Evolutionary conservation across 2,113 vertebrate genomes (phyloP).

Genomic region (Connochaetes taurinus): DNA sequence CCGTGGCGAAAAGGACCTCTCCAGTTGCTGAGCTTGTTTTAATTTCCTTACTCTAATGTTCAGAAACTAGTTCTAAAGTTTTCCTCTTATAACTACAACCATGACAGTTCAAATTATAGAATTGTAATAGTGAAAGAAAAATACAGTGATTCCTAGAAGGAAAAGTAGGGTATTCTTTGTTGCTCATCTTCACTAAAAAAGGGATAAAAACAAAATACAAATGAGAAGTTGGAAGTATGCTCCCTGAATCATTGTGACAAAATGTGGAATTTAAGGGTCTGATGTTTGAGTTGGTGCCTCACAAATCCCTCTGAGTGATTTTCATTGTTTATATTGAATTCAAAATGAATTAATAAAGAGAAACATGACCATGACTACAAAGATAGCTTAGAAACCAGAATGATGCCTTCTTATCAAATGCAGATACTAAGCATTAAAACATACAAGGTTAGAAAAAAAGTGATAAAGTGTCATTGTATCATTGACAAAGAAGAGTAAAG

Average conservation of each 20-base stretch:
- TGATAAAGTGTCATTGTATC: neutral
- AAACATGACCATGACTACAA: neutral
- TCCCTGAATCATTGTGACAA: neutral
- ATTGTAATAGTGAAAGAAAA: neutral
- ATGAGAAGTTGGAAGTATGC: neutral
- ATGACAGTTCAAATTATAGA: neutral
- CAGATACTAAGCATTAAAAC: neutral
- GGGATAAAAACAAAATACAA: neutral
- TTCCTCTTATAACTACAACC: neutral
- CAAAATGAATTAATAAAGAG: neutral
- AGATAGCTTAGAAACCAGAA: neutral
- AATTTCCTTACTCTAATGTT: neutral
- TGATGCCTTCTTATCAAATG: neutral
- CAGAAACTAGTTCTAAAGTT: neutral
- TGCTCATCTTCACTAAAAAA: neutral
- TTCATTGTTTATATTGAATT: neutral
- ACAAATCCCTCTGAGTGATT: neutral
- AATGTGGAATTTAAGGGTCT: neutral
- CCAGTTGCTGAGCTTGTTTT: neutral
- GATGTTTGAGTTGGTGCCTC: neutral
- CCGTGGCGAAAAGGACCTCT: neutral
- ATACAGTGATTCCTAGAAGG: neutral
- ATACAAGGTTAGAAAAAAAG: neutral
- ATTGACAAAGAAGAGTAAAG: neutral
- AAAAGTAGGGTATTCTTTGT: neutral